Evolutionary conservation across 2,888 invertebrate species (phyloP).

Genomic region (Galerucella pusilla): DNA sequence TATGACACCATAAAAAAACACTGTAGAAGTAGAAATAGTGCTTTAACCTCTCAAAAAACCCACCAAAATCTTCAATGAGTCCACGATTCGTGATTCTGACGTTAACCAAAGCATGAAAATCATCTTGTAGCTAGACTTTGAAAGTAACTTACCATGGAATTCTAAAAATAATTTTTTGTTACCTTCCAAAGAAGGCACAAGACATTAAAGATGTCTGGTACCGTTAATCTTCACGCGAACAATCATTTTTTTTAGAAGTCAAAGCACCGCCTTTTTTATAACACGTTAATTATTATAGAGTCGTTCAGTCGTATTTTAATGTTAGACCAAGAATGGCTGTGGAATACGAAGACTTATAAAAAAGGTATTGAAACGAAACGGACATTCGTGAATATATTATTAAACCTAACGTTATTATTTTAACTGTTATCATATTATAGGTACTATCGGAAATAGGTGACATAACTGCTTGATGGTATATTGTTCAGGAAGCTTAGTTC

Average conservation of each 20-base stretch:
- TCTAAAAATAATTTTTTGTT: background rate
- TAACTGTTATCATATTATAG: background rate
- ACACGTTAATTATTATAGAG: background rate
- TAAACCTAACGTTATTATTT: background rate
- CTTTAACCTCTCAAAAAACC: background rate
- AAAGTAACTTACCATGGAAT: background rate
- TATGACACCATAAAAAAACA: too few species aligned
- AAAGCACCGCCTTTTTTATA: background rate
- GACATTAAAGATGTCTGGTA: background rate
- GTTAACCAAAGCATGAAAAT: background rate
- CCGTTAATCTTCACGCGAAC: background rate
- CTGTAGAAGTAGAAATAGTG: background rate
- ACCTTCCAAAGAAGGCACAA: background rate
- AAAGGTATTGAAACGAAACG: background rate
- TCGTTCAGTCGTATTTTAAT: background rate
- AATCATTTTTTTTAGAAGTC: background rate
- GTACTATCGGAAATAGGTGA: background rate
- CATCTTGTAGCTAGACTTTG: background rate
- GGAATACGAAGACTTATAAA: background rate
- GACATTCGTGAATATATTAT: background rate
- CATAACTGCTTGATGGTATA: background rate
- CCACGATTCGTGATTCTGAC: background rate
- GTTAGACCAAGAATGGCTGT: background rate
- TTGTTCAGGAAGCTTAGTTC: background rate
- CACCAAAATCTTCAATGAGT: background rate